These are phyloP conservation scores for Microctenopoma lineatum DNA, from an alignment of 2,797 vertebrate species.

Conservation along the genomic window DNA sequence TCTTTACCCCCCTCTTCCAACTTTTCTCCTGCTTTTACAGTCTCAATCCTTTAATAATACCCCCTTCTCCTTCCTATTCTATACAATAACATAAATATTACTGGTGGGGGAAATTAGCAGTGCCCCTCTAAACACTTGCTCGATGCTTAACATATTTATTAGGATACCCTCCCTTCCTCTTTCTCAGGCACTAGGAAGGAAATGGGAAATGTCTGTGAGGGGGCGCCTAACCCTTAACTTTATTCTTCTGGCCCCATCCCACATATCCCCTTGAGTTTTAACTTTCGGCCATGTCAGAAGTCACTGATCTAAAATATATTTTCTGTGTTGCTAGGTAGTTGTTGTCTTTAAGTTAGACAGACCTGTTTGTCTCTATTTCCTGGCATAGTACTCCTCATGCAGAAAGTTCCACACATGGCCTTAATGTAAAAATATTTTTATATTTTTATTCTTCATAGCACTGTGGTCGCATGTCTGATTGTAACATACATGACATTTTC, in stretches of 20 bases:
- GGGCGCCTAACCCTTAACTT: background rate
- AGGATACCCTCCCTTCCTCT: slow-evolving; percentile 48
- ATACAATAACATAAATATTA: slow-evolving; percentile 79
- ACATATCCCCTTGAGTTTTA: slow-evolving; percentile 28
- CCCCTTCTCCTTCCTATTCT: slow-evolving; percentile 26
- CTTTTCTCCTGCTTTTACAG: background rate
- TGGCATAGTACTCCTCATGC: no score
- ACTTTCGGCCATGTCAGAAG: slow-evolving; percentile 39
- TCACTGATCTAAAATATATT: slow-evolving; percentile 16
- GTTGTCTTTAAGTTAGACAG: background rate
- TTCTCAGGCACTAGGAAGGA: slow-evolving; percentile 36
- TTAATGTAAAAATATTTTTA: background rate
- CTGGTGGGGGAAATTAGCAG: slow-evolving; percentile 85
- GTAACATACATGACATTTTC: background rate
- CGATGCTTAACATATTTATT: slow-evolving; percentile 86
- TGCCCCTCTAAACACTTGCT: slow-evolving; percentile 80
- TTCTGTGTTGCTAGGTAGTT: slow-evolving; percentile 1
- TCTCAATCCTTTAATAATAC: slow-evolving; percentile 8
- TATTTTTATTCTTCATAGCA: background rate
- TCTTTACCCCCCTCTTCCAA: background rate
- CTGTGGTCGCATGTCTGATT: background rate
- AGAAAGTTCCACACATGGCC: no score
- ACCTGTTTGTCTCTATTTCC: no score
- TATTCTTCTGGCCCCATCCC: slow-evolving; percentile 35
- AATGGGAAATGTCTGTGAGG: slow-evolving; percentile 22